Conservation (phyloP, 2,113 vertebrate species). For the Numenius arquata region DNA sequence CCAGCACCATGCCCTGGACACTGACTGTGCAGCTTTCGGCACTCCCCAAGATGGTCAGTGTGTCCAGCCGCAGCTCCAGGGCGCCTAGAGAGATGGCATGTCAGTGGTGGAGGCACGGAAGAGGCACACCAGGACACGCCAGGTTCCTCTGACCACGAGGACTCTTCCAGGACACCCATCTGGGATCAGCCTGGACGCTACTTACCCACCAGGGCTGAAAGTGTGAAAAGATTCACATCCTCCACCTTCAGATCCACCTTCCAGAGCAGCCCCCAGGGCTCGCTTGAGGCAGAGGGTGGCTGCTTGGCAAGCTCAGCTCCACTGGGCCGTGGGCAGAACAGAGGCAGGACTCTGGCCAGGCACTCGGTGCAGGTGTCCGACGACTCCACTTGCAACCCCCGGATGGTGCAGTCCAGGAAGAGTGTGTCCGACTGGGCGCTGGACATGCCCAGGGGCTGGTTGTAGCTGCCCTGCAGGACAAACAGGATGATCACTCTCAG, state of each 20-base stretch:
- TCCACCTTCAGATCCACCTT: conserved; percentile 90
- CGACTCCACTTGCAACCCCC: conserved; percentile 88
- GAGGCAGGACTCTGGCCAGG: conserved; percentile 85
- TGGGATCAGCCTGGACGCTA: background rate
- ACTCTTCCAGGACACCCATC: background rate
- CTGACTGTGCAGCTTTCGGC: conserved; percentile 82
- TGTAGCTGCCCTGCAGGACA: conserved; percentile 85
- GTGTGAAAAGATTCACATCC: conserved; percentile 89
- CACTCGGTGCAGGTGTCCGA: conserved; percentile 91
- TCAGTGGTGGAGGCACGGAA: background rate
- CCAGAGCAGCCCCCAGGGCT: conserved; percentile 76
- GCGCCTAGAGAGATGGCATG: conserved; percentile 76
- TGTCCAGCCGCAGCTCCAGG: conserved; percentile 85
- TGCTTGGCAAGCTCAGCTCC: conserved; percentile 17
- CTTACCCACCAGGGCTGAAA: conserved; percentile 89
- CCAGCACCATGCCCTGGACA: conserved; percentile 84
- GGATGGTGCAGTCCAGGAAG: conserved; percentile 86
- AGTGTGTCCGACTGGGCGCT: conserved; percentile 76
- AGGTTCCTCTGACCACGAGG: accelerated
- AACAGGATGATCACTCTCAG: background rate
- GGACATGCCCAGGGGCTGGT: conserved; percentile 76
- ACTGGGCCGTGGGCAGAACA: conserved; percentile 59
- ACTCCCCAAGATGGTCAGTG: conserved; percentile 77
- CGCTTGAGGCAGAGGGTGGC: background rate
- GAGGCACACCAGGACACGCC: background rate